Evolutionary conservation across 2,888 invertebrate genomes (phyloP).

Genomic region (Clusia tigrina): DNA sequence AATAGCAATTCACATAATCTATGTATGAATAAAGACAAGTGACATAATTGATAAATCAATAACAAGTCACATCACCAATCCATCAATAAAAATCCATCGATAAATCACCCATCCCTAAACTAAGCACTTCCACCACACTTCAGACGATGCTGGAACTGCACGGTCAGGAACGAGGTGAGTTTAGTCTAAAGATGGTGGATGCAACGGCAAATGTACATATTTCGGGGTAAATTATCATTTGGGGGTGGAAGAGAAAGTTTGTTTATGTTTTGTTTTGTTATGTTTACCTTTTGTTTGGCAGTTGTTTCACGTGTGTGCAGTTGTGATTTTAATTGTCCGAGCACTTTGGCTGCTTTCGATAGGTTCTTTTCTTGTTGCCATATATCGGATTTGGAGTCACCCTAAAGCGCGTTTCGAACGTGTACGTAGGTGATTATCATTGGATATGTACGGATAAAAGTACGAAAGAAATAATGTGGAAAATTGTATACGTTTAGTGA

Average conservation of each 20-base stretch:
- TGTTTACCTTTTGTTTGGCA: conserved; percentile 65
- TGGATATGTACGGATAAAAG: not conserved
- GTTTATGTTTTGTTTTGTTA: conserved; percentile 32
- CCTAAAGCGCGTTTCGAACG: conserved; percentile 49
- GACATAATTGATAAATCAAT: too few species aligned
- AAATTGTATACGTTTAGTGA: not conserved
- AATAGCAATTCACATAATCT: too few species aligned
- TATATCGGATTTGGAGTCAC: conserved; percentile 65
- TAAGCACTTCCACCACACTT: too few species aligned
- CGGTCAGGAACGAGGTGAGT: too few species aligned
- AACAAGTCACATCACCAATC: too few species aligned
- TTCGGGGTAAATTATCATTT: too few species aligned
- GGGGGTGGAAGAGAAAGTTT: conserved; percentile 4
- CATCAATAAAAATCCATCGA: too few species aligned
- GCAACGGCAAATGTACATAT: too few species aligned
- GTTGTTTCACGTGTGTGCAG: conserved; percentile 65
- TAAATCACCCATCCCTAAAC: too few species aligned
- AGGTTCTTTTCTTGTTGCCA: conserved; percentile 67
- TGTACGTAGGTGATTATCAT: not conserved
- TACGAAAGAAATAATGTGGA: not conserved
- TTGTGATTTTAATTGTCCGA: conserved; percentile 67
- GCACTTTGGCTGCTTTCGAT: conserved; percentile 68
- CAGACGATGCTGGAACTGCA: too few species aligned
- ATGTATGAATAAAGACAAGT: too few species aligned
- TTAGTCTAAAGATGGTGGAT: not conserved